A percentile compares a stretch with the other conserved stretches of the same genome.
Evolutionary conservation across 2,113 vertebrate species (phyloP).

Genomic region (Panurus biarmicus): DNA sequence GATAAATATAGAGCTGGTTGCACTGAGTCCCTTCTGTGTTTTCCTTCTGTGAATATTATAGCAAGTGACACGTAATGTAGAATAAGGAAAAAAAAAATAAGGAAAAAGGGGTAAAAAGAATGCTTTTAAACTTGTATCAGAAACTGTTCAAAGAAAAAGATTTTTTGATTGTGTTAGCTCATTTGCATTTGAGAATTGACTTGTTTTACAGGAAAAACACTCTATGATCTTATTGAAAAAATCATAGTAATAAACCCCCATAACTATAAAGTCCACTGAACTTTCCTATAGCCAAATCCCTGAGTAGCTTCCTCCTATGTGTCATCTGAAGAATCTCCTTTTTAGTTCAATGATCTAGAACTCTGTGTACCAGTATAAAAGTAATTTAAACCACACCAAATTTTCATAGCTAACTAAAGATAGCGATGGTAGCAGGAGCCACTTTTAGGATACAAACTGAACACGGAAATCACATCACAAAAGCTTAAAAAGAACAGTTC

Average conservation of each 20-base stretch:
- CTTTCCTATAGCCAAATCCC: background rate
- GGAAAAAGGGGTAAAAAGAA: background rate
- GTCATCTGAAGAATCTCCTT: background rate
- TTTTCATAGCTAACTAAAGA: background rate
- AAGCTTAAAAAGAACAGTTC: background rate
- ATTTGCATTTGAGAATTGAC: background rate
- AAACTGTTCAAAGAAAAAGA: background rate
- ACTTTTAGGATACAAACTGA: background rate
- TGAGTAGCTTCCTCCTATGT: background rate
- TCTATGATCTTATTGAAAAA: background rate
- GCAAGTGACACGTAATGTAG: background rate
- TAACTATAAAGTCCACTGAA: background rate
- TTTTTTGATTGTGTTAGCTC: background rate
- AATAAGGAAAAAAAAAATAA: background rate
- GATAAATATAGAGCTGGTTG: conserved; percentile 44
- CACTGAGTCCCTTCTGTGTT: conserved; percentile 26
- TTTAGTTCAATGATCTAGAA: background rate
- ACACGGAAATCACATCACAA: background rate
- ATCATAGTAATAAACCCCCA: background rate
- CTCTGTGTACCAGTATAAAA: background rate
- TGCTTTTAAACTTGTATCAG: background rate
- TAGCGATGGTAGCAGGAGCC: background rate
- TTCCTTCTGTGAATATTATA: conserved; percentile 32
- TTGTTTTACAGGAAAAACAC: background rate
- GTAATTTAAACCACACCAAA: background rate